phyloP scores from a whole-genome alignment of 1,140 invertebrate genomes.

The Apis cerana region DNA sequence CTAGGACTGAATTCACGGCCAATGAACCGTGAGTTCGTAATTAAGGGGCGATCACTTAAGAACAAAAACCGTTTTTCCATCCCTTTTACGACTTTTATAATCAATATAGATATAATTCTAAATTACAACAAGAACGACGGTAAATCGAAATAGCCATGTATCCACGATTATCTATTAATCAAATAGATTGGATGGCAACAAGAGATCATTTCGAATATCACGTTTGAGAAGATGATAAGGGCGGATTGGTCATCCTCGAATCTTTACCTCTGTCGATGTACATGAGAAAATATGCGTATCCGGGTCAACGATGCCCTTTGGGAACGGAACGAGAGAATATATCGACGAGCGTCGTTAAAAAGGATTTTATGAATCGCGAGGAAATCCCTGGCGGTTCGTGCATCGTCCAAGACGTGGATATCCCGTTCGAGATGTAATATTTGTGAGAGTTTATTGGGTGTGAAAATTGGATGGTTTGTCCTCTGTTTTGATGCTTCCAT shows the following conservation, averaged over 20 bases:
- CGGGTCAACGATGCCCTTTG: slow-evolving; percentile 13
- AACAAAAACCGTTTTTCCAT: not conserved
- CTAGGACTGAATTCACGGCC: not conserved
- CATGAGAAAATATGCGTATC: not conserved
- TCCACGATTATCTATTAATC: not conserved
- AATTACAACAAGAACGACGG: not conserved
- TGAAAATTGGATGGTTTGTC: not conserved
- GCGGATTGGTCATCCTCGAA: not conserved
- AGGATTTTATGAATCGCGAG: not conserved
- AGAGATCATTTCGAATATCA: too few relatives aligned
- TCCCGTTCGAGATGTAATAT: not conserved
- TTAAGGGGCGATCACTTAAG: slow-evolving; percentile 3
- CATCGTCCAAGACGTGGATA: not conserved
- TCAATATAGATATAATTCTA: not conserved
- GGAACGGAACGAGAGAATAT: not conserved
- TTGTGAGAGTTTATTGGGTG: not conserved
- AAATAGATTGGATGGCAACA: too few relatives aligned
- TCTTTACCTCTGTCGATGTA: not conserved
- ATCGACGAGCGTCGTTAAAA: not conserved
- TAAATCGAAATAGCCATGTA: too few relatives aligned
- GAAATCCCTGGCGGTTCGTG: not conserved
- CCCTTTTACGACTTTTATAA: not conserved
- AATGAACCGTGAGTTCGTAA: not conserved
- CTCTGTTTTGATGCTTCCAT: not conserved
- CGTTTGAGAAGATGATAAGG: too few relatives aligned